A percentile compares a stretch with the other conserved stretches of the same genome.
phyloP scores from a whole-genome alignment of 2,888 invertebrate species.

The Balanococcus diminutus region DNA sequence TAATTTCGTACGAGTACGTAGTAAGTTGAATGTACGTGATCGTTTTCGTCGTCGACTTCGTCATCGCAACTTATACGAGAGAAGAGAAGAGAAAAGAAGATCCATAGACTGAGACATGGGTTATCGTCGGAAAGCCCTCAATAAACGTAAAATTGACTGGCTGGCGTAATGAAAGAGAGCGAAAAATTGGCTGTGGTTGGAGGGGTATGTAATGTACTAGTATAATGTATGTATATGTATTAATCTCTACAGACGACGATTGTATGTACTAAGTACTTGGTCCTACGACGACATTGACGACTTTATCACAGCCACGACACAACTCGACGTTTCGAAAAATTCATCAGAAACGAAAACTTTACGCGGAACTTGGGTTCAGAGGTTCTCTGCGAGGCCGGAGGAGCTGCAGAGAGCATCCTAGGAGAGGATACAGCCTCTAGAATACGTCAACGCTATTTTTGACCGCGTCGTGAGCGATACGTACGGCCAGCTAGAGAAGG shows the following conservation, averaged over 20 bases:
- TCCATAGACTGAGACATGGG: neutral
- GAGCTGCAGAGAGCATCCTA: neutral
- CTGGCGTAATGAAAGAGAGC: neutral
- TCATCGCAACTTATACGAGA: neutral
- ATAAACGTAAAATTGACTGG: neutral
- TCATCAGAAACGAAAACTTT: neutral
- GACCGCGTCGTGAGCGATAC: constrained; percentile 2
- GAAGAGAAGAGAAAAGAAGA: neutral
- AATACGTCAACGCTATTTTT: constrained; percentile 51
- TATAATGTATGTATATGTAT: neutral
- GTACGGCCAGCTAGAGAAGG: neutral
- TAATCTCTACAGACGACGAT: neutral
- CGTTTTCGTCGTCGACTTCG: neutral
- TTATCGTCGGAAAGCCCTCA: neutral
- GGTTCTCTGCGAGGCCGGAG: too few relatives aligned
- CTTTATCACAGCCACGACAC: neutral
- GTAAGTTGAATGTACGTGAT: neutral
- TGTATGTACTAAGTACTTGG: neutral
- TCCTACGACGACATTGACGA: neutral
- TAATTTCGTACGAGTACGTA: neutral
- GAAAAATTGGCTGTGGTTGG: neutral
- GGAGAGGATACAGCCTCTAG: neutral
- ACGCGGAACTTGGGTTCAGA: neutral
- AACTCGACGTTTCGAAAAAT: neutral
- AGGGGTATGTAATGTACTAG: neutral